Conservation (phyloP, 1,140 invertebrate genomes). For the Mizuhopecten yessoensis region DNA sequence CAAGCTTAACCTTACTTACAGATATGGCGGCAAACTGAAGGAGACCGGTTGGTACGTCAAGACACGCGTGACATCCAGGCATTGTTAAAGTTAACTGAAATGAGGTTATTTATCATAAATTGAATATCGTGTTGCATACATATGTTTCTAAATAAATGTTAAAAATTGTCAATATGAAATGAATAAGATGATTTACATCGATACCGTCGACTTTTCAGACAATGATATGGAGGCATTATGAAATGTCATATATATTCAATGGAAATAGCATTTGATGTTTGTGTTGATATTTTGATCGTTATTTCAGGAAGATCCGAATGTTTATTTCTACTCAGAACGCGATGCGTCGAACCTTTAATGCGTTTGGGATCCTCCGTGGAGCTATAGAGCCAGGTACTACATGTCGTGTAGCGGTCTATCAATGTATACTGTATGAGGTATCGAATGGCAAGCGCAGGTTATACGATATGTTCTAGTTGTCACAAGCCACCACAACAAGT, state of each 20-base stretch:
- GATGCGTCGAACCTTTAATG: slow-evolving; percentile 81
- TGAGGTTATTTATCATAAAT: too few species aligned
- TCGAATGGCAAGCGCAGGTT: too few species aligned
- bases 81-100: neutral
- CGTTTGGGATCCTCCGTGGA: slow-evolving; percentile 84
- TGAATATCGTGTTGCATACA: too few species aligned
- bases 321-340: slow-evolving; percentile 68
- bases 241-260: too few species aligned
- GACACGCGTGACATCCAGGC: neutral
- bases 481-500: too few species aligned
- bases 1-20: slow-evolving; percentile 83
- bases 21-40: slow-evolving; percentile 78
- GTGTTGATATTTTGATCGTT: neutral
- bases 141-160: too few species aligned
- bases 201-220: too few species aligned
- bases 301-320: slow-evolving; percentile 67
- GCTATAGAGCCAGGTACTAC: slow-evolving; percentile 82
- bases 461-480: too few species aligned
- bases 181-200: too few species aligned
- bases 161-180: too few species aligned
- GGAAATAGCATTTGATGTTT: too few species aligned
- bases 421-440: neutral
- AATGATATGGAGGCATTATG: too few species aligned
- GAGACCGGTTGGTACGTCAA: neutral
- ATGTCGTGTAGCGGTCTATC: neutral